A percentile compares a stretch with the other conserved stretches of the same genome.
Evolutionary conservation across 2,113 vertebrate genomes (phyloP).

Genomic region (Cebus imitator): DNA sequence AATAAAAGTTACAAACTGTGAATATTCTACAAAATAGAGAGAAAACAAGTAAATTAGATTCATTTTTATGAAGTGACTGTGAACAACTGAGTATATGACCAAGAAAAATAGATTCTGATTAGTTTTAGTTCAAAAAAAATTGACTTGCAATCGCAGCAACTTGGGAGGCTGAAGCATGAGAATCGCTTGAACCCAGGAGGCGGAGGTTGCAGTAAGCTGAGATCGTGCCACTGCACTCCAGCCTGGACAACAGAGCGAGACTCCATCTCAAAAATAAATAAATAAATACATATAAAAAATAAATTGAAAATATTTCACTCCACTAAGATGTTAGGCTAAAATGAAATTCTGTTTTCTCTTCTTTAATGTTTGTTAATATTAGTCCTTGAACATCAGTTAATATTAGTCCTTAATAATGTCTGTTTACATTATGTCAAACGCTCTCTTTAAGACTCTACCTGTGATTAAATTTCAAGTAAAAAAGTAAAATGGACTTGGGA

Average conservation of each 20-base stretch:
- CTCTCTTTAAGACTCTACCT: neutral
- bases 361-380: neutral
- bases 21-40: neutral
- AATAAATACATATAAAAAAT: neutral
- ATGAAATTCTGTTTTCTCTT: neutral
- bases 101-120: neutral
- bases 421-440: neutral
- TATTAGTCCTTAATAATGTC: neutral
- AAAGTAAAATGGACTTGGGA: neutral
- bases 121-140: neutral
- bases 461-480: slow-evolving; percentile 34
- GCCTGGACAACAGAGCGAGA: too few relatives aligned
- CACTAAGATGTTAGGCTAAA: slow-evolving; percentile 13
- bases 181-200: too few relatives aligned
- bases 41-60: slow-evolving; percentile 19
- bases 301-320: neutral
- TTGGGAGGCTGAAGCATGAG: too few relatives aligned
- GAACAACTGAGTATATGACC: neutral
- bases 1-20: slow-evolving; percentile 48
- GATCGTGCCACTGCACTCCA: too few relatives aligned
- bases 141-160: neutral
- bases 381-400: neutral
- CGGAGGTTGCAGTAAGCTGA: too few relatives aligned
- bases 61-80: neutral
- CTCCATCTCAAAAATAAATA: too few relatives aligned